Evolutionary conservation across 2,797 vertebrate species (phyloP).

Genomic region (Chelon auratus): DNA sequence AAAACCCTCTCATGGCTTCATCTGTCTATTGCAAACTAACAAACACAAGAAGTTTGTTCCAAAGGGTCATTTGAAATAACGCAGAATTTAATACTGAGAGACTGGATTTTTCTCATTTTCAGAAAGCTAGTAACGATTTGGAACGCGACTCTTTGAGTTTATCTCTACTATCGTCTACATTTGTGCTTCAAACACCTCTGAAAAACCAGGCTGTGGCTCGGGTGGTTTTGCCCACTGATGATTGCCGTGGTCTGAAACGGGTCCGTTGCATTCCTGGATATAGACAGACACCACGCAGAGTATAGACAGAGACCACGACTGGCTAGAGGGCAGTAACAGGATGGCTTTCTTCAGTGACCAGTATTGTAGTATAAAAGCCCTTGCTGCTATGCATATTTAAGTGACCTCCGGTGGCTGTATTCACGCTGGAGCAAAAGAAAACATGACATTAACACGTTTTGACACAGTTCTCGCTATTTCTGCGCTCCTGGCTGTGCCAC

Average conservation of each 20-base stretch:
- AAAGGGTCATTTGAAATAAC: conserved; percentile 19
- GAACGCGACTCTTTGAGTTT: conserved; percentile 7
- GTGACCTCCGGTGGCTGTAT: conserved; percentile 66
- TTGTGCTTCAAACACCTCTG: conserved; percentile 59
- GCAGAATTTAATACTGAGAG: background rate
- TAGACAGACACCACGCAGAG: conserved; percentile 70
- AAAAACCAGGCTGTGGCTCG: conserved; percentile 57
- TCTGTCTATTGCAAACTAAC: conserved; percentile 25
- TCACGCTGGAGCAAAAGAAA: conserved; percentile 50
- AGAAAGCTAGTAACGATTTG: conserved; percentile 4
- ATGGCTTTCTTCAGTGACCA: conserved; percentile 84
- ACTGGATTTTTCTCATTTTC: background rate
- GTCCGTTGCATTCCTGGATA: conserved; percentile 58
- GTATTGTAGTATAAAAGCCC: conserved; percentile 82
- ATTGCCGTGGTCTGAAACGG: conserved; percentile 62
- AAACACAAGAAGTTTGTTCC: conserved; percentile 19
- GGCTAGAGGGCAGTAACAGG: conserved; percentile 77
- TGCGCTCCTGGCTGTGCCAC: no score
- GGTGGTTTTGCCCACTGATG: conserved; percentile 46
- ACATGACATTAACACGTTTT: conserved; percentile 20
- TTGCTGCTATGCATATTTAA: conserved; percentile 86
- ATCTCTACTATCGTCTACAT: conserved; percentile 10
- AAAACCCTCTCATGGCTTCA: conserved; percentile 10
- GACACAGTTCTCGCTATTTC: conserved; percentile 29
- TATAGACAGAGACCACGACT: conserved; percentile 72